These are phyloP conservation scores for Nomada fucata DNA, from an alignment of 2,888 invertebrate genomes.

Conservation along the genomic window DNA sequence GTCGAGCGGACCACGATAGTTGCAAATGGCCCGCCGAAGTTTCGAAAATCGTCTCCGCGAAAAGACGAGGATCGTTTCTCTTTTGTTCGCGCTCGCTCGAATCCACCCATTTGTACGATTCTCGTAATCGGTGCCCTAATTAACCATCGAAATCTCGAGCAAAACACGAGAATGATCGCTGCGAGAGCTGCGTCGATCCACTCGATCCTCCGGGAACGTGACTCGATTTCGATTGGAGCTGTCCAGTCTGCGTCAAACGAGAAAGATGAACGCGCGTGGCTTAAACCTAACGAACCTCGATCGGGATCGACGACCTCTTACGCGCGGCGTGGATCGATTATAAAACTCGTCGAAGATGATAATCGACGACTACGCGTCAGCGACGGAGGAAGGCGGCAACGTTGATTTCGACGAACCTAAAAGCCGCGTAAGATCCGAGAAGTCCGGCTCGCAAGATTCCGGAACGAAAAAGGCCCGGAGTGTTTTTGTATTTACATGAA, in stretches of 20 bases:
- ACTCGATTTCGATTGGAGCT: background rate
- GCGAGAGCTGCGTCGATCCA: background rate
- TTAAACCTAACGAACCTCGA: slow-evolving; percentile 5
- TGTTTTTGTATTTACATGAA: too few relatives aligned
- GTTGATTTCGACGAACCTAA: background rate
- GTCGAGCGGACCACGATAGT: slow-evolving; percentile 2
- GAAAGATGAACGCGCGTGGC: background rate
- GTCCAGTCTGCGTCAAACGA: background rate
- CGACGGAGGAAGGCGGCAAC: background rate
- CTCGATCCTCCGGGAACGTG: background rate
- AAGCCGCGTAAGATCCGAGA: background rate
- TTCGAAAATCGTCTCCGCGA: background rate
- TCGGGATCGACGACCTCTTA: background rate
- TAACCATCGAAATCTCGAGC: background rate
- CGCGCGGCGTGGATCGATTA: background rate
- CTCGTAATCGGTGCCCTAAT: background rate
- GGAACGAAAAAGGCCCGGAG: too few relatives aligned
- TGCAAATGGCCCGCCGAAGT: background rate
- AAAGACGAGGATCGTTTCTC: background rate
- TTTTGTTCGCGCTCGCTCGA: background rate
- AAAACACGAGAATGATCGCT: background rate
- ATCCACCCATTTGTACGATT: too few relatives aligned
- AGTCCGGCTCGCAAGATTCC: background rate
- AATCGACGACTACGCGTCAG: background rate
- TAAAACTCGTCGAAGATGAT: slow-evolving; percentile 7